Evolutionary conservation across 2,888 invertebrate genomes (phyloP), one percentile per base, ranked within the genome.

Genomic region (Trichogramma evanescens): DNA sequence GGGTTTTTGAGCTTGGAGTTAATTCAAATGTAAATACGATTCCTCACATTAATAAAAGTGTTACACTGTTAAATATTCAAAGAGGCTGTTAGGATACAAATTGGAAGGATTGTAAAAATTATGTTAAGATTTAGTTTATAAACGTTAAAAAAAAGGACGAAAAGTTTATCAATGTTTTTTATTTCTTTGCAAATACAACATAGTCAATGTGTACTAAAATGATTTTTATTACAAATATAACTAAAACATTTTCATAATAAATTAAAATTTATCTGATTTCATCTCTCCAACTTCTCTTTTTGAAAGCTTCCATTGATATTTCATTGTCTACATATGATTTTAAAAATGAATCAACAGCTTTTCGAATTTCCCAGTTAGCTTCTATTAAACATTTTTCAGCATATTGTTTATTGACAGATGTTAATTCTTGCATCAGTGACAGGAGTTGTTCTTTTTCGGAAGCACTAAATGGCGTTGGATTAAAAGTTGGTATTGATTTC

Each of bases 1-100:
- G 87, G 63, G 91, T 91, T 1, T 95, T 95, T 79, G 85, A 87
- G 66, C 82, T 94, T 50, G 94, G 93, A 4, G 84, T 93, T 62
- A 84, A 84, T 66, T 89, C 89, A 5, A 87, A 89, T 61, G 82
- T 90, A 59, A 91, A 91, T 68, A 89, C 91, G 0, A 85, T 86
- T 63, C 78, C 83, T 10, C 87, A 88, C 74, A 87, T 95, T 65
- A 86, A 86, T 60, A 91, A 90, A 73, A 89, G 91, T 61, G 85
- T 95, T 60, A 83, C 87, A 65, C 83, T 93, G 53, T 82, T 95
- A 63, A 91, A 93, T 77, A 81, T 89, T 67, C 93, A 94, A 73
- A 85, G 89, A 69, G 91, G 91, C 10, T 90, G 89, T 80, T 91
- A 81, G 57, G 9, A 50, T 10, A 50, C 50, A 8, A 45, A 26